Evolutionary conservation across 2,888 invertebrate genomes (phyloP).

Genomic region (Hipparchia semele): DNA sequence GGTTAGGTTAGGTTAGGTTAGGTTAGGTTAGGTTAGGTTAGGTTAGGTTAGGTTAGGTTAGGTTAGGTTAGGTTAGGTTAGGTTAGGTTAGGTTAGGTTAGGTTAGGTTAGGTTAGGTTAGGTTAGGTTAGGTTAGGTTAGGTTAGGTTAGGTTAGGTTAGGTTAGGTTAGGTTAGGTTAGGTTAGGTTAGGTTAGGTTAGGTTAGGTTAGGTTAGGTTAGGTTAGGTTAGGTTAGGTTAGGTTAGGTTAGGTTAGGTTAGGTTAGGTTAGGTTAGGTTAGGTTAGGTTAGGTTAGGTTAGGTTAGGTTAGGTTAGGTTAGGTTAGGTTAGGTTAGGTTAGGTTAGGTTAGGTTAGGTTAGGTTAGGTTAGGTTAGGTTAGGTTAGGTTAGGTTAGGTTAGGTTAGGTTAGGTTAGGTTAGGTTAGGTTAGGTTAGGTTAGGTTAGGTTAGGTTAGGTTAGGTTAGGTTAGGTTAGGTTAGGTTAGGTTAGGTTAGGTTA

Average conservation of each 20-base stretch:
- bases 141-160: slow-evolving; percentile 22
- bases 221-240: slow-evolving; percentile 29
- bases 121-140: slow-evolving; percentile 29
- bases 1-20: slow-evolving; percentile 36
- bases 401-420: no score
- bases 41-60: slow-evolving; percentile 32
- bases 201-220: slow-evolving; percentile 29
- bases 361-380: no score
- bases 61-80: slow-evolving; percentile 34
- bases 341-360: no score
- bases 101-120: slow-evolving; percentile 30
- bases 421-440: no score
- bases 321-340: slow-evolving; percentile 17
- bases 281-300: slow-evolving; percentile 29
- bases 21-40: slow-evolving; percentile 25
- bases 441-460: no score
- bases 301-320: slow-evolving; percentile 30
- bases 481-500: no score
- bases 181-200: slow-evolving; percentile 30
- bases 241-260: slow-evolving; percentile 27
- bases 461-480: no score
- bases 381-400: no score
- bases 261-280: slow-evolving; percentile 24
- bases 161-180: slow-evolving; percentile 23
- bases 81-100: slow-evolving; percentile 21